Conservation (phyloP, 2,113 vertebrate genomes). For the Tamias sibiricus region DNA sequence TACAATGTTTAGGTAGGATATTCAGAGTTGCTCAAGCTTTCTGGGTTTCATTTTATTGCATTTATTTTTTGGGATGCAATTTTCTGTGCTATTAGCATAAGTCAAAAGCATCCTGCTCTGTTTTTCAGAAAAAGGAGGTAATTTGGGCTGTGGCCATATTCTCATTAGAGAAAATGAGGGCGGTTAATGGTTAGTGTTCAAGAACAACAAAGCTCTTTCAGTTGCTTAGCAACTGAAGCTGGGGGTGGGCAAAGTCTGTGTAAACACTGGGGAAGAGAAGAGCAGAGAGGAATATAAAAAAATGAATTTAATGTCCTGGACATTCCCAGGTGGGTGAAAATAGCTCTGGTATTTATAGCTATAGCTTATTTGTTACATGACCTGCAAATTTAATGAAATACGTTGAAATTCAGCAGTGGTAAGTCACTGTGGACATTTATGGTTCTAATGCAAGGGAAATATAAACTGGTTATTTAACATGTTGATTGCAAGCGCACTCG, state of each 20-base stretch:
- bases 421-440: constrained; percentile 8
- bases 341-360: neutral
- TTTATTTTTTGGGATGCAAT: constrained; percentile 8
- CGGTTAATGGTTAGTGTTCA: neutral
- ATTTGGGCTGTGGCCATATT: constrained; percentile 46
- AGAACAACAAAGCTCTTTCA: neutral
- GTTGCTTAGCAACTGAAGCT: constrained; percentile 68
- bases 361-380: neutral
- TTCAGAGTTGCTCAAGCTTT: neutral
- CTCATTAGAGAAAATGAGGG: constrained; percentile 59
- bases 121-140: constrained; percentile 57
- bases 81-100: neutral
- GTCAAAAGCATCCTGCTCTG: constrained; percentile 36
- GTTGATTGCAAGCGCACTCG: neutral
- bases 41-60: neutral
- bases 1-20: neutral
- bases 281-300: neutral
- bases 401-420: constrained; percentile 30
- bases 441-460: neutral
- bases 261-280: neutral
- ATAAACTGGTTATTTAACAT: constrained; percentile 10
- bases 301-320: neutral
- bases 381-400: constrained; percentile 37
- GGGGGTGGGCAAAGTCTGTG: neutral
- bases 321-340: constrained; percentile 26